Percentiles rank a stretch among this genome's conserved stretches.
These are phyloP conservation scores for Echeneis naucrates DNA, from an alignment of 2,797 vertebrate species.

Conservation along the genomic window DNA sequence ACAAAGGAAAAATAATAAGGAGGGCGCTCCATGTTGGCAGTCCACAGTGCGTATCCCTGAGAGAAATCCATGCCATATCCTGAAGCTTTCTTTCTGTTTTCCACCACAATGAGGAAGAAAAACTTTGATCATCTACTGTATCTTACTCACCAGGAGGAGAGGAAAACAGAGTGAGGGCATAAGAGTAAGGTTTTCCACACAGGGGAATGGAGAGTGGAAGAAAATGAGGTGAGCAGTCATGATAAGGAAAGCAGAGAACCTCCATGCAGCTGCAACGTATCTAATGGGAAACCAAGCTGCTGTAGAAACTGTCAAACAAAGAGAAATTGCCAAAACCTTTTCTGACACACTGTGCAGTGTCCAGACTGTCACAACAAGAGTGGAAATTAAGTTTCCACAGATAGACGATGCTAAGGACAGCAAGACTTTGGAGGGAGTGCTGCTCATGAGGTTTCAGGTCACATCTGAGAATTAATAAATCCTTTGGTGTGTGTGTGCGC, in stretches of 20 bases:
- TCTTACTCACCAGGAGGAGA: constrained; percentile 54
- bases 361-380: constrained; percentile 50
- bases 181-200: constrained; percentile 41
- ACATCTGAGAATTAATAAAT: constrained; percentile 51
- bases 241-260: constrained; percentile 47
- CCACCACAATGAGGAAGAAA: constrained; percentile 54
- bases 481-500: no score
- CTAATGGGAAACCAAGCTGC: constrained; percentile 61
- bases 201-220: constrained; percentile 49
- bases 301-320: constrained; percentile 63
- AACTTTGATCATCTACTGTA: constrained; percentile 75
- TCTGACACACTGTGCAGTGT: constrained; percentile 45
- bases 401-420: constrained; percentile 40
- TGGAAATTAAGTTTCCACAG: constrained; percentile 60
- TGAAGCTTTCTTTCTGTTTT: constrained; percentile 53
- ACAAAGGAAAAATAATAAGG: constrained; percentile 33
- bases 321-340: constrained; percentile 64
- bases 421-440: constrained; percentile 31
- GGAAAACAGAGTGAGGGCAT: constrained; percentile 54
- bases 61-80: constrained; percentile 63
- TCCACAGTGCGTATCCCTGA: constrained; percentile 28
- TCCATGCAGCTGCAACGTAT: constrained; percentile 44
- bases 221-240: constrained; percentile 63
- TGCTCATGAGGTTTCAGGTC: constrained; percentile 24
- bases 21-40: constrained; percentile 28